phyloP scores from a whole-genome alignment of 2,797 vertebrate species.

The Distichodus sexfasciatus region DNA sequence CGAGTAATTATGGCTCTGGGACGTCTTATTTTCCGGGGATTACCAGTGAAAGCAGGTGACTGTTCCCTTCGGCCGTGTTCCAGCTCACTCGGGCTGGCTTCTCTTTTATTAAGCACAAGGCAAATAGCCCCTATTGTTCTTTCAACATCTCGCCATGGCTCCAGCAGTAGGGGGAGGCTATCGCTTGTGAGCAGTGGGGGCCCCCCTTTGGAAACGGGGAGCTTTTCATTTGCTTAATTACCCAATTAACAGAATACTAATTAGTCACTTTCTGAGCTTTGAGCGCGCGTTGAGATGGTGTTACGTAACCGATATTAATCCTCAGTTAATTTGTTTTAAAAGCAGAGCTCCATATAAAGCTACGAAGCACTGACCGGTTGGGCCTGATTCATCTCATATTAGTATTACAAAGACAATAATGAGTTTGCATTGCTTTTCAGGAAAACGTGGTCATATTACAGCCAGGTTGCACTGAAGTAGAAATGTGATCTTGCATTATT shows the following conservation, averaged over 20 bases:
- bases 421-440: slow-evolving; percentile 35
- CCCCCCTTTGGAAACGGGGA: slow-evolving; percentile 63
- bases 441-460: slow-evolving; percentile 5
- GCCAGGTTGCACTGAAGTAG: slow-evolving; percentile 42
- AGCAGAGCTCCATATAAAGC: slow-evolving; percentile 65
- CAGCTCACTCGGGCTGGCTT: slow-evolving; percentile 22
- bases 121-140: slow-evolving; percentile 41
- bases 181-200: slow-evolving; percentile 51
- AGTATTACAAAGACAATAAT: slow-evolving; percentile 56
- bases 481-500: too few relatives aligned
- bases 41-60: slow-evolving; percentile 4
- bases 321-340: slow-evolving; percentile 72
- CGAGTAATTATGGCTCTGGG: background rate
- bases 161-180: slow-evolving; percentile 50
- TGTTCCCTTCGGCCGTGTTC: slow-evolving; percentile 34
- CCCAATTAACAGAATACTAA: slow-evolving; percentile 79
- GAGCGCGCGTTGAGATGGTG: slow-evolving; percentile 60
- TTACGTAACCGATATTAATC: slow-evolving; percentile 73
- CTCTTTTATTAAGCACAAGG: slow-evolving; percentile 45
- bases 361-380: slow-evolving; percentile 53
- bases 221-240: slow-evolving; percentile 78
- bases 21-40: slow-evolving; percentile 7
- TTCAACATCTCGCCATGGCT: slow-evolving; percentile 35
- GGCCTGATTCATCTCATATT: slow-evolving; percentile 53
- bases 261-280: slow-evolving; percentile 72